These are phyloP conservation scores for Aurelia aurita DNA, from an alignment of 30 jellyfish, hydroid and myxozoan genomes.

Conservation along the genomic window DNA sequence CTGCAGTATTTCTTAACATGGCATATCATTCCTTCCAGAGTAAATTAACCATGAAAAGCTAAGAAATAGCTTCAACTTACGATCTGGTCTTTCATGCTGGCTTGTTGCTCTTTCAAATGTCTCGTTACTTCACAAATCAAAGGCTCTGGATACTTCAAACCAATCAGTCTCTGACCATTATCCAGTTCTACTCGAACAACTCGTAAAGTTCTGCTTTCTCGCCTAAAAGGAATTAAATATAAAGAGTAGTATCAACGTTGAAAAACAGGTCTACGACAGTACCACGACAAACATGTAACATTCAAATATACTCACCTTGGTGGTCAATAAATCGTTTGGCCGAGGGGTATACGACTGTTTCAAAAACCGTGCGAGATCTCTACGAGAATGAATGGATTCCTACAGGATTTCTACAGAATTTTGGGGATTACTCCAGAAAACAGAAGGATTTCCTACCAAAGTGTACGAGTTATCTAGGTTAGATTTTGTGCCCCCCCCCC, in stretches of 20 bases:
- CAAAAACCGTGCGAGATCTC: too few species aligned
- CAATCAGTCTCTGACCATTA: conserved; percentile 84
- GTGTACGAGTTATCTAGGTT: too few species aligned
- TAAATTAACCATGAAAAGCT: not conserved
- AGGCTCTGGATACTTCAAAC: conserved; percentile 85
- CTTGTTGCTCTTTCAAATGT: conserved; percentile 52
- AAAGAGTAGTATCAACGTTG: not conserved
- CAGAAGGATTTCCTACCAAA: too few species aligned
- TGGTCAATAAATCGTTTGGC: too few species aligned
- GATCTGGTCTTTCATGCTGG: conserved; percentile 7
- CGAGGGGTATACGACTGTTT: too few species aligned
- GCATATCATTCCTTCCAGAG: not conserved
- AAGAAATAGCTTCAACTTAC: conserved; percentile 15
- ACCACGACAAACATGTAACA: not conserved
- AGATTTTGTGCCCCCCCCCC: too few species aligned
- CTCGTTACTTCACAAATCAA: conserved; percentile 82
- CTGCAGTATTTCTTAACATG: too few species aligned
- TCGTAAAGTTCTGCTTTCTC: conserved; percentile 83
- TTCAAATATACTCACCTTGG: too few species aligned
- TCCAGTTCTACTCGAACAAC: conserved; percentile 95
- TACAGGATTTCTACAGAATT: too few species aligned
- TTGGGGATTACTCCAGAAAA: too few species aligned
- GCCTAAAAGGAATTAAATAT: conserved; percentile 28
- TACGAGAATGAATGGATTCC: too few species aligned
- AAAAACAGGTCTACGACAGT: not conserved